A percentile compares a stretch with the other conserved stretches of the same genome.
These are phyloP conservation scores for Cotesia chilonis DNA, from an alignment of 1,140 invertebrate species.

Conservation along the genomic window DNA sequence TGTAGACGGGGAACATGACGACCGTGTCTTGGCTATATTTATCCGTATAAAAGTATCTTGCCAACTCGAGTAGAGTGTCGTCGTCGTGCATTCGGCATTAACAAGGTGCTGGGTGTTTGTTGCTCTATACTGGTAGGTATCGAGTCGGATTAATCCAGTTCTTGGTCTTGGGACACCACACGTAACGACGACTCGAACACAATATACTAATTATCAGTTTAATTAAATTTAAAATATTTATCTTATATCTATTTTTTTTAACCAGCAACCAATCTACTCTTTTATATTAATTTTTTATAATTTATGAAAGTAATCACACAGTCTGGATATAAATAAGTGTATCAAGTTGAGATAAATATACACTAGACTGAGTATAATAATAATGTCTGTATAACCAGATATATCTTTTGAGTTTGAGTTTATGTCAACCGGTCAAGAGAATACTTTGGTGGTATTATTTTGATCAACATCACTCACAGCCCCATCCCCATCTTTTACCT, in stretches of 20 bases:
- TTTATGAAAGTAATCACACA: no score
- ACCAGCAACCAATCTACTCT: no score
- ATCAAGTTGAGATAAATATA: not conserved
- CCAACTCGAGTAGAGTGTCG: constrained; percentile 59
- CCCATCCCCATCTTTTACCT: no score
- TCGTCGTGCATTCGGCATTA: constrained; percentile 39
- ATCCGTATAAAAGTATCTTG: constrained; percentile 50
- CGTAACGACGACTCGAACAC: not conserved
- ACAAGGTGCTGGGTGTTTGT: not conserved
- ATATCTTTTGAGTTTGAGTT: constrained; percentile 41
- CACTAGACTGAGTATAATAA: not conserved
- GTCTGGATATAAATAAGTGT: no score
- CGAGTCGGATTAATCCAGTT: constrained; percentile 55
- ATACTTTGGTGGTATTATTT: constrained; percentile 49
- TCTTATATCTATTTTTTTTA: no score
- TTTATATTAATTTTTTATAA: no score
- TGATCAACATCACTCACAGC: not conserved
- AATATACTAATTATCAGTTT: no score
- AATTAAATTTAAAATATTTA: no score
- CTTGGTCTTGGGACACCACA: constrained; percentile 38
- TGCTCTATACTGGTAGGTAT: not conserved
- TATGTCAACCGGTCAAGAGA: constrained; percentile 43
- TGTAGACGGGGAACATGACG: constrained; percentile 45
- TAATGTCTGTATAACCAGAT: not conserved
- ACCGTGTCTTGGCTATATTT: constrained; percentile 51